Evolutionary conservation across 2,113 vertebrate species (phyloP).

Genomic region (western clawed frog (Xenopus tropicalis)): DNA sequence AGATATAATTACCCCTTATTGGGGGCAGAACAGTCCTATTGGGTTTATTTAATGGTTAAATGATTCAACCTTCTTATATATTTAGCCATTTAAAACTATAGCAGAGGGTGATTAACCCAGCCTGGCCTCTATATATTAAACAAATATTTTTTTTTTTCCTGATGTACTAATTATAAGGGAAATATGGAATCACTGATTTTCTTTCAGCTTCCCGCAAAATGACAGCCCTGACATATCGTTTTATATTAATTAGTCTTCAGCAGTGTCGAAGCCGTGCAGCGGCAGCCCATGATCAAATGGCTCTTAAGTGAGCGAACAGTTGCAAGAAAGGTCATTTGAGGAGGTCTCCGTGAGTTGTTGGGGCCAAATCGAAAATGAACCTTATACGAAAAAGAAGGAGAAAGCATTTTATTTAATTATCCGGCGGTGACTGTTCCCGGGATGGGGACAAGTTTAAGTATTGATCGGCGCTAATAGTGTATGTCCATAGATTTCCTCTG

Average conservation of each 20-base stretch:
- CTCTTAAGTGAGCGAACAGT: constrained; percentile 5
- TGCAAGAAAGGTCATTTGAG: constrained; percentile 14
- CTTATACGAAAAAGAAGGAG: neutral
- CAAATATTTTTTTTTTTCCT: neutral
- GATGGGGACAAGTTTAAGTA: neutral
- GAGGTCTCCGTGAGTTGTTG: neutral
- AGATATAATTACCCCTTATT: too few relatives aligned
- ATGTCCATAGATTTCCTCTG: neutral
- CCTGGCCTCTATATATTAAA: neutral
- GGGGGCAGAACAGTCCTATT: too few relatives aligned
- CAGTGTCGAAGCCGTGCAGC: constrained; percentile 2
- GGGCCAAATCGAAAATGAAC: neutral
- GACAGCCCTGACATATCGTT: constrained; percentile 30
- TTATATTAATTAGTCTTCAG: constrained; percentile 42
- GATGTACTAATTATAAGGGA: constrained; percentile 27
- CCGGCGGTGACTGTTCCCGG: neutral
- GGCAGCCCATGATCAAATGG: constrained; percentile 9
- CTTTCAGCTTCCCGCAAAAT: constrained; percentile 14
- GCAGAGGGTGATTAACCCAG: neutral
- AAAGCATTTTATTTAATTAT: constrained; percentile 14
- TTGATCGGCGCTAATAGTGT: neutral
- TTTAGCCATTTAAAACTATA: too few relatives aligned
- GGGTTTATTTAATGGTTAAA: too few relatives aligned
- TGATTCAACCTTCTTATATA: too few relatives aligned
- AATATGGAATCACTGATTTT: neutral